Conservation (phyloP, 2,888 invertebrate genomes). For the Cremastinae sp. region DNA sequence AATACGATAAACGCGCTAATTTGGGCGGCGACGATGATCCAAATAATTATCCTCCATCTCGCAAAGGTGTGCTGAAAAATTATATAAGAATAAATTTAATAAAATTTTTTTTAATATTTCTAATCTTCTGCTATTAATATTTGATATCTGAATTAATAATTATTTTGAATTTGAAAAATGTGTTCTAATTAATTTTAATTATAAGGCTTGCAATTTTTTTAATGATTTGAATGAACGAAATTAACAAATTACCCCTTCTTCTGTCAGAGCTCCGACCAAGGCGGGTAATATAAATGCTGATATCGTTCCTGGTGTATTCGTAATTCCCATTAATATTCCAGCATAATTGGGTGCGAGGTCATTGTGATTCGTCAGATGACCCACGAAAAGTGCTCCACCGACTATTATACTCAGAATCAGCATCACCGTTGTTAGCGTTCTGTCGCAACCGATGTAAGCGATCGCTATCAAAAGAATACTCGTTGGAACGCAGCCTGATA, state of each 20-base stretch:
- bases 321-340: slow-evolving; percentile 78
- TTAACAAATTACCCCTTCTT: slow-evolving; percentile 71
- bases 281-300: slow-evolving; percentile 76
- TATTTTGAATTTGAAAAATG: too few species aligned
- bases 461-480: slow-evolving; percentile 71
- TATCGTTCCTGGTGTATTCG: slow-evolving; percentile 77
- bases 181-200: too few species aligned
- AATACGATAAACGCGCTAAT: slow-evolving; percentile 71
- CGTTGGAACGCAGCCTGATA: slow-evolving; percentile 72
- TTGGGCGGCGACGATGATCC: slow-evolving; percentile 71
- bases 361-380: slow-evolving; percentile 76
- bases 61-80: slow-evolving; percentile 73
- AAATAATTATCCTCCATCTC: slow-evolving; percentile 74
- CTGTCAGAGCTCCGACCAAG: slow-evolving; percentile 72
- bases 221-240: too few species aligned
- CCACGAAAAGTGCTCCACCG: slow-evolving; percentile 75
- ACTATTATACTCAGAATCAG: slow-evolving; percentile 72
- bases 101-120: too few species aligned
- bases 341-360: slow-evolving; percentile 78
- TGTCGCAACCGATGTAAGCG: slow-evolving; percentile 73
- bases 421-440: slow-evolving; percentile 66
- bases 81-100: too few species aligned
- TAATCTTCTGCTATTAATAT: too few species aligned
- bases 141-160: too few species aligned
- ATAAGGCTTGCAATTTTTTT: too few species aligned